Base-by-base conservation (phyloP, 1,140 invertebrate species). In the Bombus fervidus region DNA sequence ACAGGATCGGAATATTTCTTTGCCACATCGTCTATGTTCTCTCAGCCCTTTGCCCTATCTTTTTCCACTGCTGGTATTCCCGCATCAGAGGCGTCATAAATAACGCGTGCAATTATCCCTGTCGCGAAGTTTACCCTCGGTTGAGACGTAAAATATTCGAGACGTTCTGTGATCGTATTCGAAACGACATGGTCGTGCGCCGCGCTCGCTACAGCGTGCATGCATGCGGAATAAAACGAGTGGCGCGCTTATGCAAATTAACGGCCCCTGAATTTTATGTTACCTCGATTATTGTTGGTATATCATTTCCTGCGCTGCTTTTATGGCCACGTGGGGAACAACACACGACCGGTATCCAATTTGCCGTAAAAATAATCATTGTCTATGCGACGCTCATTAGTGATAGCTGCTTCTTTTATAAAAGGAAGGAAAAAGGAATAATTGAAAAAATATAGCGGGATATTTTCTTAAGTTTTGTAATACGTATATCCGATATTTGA, bases 231-330 rank as follows among this genome's bases (percentile, higher is more conserved):
- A 81, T 64, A 68, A 77, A 87, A 87, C 73, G 57, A 78, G 66
- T n/a, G 12, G 69, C 53, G 34, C 86, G 43, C 62, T 88, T 66
- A 74, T 73, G 76, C 59, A 85, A 87, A 87, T 80, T 80, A 80
- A 87, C 43, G 43, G 34, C 66, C 31, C 2, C 41, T 68, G 86
- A 43, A 69, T 79, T 78, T 78, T 59, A 79, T 41, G 69, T 15
- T n/a, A 47, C 53, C 47, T n/a, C 31, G 66, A 71, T 80, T 81
- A 71, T 85, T 53, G 53, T 83, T 76, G 62, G 59, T 75, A 39
- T 75, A 57, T 85, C 76, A 47, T 62, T 68, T 18, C 39, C 18
- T 1, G 10, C 9, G 18, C 12, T 37, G 39, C n/a, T 34, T 87
- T 87, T 86, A 75, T 73, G 59, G 41, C n/a, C 57, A 28, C 10